These are phyloP conservation scores for Pseudonaja textilis DNA, from an alignment of 2,113 vertebrate genomes.

Conservation along the genomic window DNA sequence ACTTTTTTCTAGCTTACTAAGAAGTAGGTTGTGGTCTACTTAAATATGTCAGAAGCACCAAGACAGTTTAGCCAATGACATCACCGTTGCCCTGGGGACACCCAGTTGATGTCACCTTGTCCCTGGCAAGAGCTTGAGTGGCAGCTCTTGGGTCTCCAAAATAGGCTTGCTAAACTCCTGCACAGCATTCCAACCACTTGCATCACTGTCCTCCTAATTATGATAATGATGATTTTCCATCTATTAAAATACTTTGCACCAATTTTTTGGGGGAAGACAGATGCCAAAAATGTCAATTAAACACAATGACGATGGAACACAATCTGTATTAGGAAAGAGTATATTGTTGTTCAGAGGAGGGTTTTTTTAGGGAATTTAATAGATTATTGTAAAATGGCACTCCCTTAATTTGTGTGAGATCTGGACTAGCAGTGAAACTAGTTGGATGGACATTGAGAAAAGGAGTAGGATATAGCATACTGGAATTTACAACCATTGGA, in stretches of 20 bases:
- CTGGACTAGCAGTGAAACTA: not conserved
- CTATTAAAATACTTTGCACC: not conserved
- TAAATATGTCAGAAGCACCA: not conserved
- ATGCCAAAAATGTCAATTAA: not conserved
- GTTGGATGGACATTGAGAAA: not conserved
- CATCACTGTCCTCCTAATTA: no score
- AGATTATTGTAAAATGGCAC: not conserved
- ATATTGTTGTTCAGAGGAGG: not conserved
- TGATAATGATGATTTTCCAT: not conserved
- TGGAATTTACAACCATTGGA: not conserved
- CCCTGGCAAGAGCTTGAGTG: not conserved
- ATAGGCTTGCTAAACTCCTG: not conserved
- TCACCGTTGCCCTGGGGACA: not conserved
- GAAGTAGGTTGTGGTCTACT: no score
- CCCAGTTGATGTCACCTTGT: not conserved
- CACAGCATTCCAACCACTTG: not conserved
- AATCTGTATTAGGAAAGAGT: not conserved
- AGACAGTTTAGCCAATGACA: not conserved
- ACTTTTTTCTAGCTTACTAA: no score
- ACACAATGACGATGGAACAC: not conserved
- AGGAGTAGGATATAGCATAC: not conserved
- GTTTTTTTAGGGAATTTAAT: not conserved
- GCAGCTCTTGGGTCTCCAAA: not conserved
- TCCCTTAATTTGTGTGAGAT: not conserved
- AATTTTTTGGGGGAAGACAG: not conserved